Evolutionary conservation across 35 echinoderm and acorn worm genomes (phyloP), one percentile per base, ranked within the genome.

Genomic region (Amphiura filiformis): DNA sequence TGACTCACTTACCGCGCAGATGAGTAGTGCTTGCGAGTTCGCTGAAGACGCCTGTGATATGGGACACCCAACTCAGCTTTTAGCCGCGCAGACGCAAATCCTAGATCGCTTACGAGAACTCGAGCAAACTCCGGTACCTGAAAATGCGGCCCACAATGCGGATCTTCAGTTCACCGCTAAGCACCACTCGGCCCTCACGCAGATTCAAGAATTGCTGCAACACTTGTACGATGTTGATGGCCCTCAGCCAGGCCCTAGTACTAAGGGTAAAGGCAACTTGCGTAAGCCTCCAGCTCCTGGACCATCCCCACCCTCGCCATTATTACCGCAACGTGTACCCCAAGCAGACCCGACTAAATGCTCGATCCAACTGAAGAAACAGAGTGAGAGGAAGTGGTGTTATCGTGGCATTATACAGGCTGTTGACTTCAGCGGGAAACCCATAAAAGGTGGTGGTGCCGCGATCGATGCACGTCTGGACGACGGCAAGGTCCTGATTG

Each of bases 11-110:
- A 22, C n/a, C 1, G 56, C 83, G 11, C 83, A 85, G 56, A 65
- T 85, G 17, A 61, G 35, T 26, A 65, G 47, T 23, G 83, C 83
- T 1, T 85, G 83, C 28, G 47, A 85, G 35, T 85, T 85, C n/a
- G 83, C 57, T 56, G 34, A 85, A 61, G 39, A 31, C 9, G 83
- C 83, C 35, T 85, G 83, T 31, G 57, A 64, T 12, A 85, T 64
- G 22, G 35, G 83, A 4, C 56, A 85, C 0, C 49, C 83, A 11
- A 61, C 64, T 9, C 44, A 85, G 26, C 56, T 85, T 2, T 56
- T 85, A 23, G n/a, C 20, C 18, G 32, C 83, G 23, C 34, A 37
- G 17, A 61, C n/a, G 9, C 83, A 85, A 61, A 64, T 85, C 35
- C 31, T 65, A 26, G 7, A 47, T 13, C 12, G 57, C 18, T 37